Evolutionary conservation across 2,888 invertebrate genomes (phyloP), one percentile per base, ranked within the genome.

Genomic region (Cheilosia vulpina): DNA sequence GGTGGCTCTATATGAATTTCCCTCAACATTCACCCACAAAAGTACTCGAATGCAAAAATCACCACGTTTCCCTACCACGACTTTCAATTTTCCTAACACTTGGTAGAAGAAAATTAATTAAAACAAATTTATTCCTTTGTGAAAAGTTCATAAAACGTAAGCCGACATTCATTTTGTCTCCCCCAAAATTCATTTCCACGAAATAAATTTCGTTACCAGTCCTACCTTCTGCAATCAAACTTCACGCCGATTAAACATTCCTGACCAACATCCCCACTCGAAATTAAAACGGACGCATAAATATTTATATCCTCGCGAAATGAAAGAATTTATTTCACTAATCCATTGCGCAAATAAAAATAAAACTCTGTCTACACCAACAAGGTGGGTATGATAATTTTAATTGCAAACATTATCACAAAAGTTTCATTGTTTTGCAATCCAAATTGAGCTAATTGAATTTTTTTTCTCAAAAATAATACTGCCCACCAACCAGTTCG

Each of bases 291-390:
- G 53, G 77, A 82, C 66, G 21, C 41, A 71, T 82, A 66, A 82
- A 82, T 83, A 83, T 78, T 77, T 82, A 81, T 77, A 77, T 58
- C 38, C 34, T 78, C 57, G 4, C n/a, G 34, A 66, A 65, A 65
- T 65, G 41, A 82, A 60, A 55, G 45, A 69, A 76, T 75, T 75
- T 63, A 62, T 63, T 52, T 76, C 43, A 62, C 69, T 47, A 69
- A 69, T 50, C 69, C 62, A n/a, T 65, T 43, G 17, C 13, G 13
- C 13, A 38, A 38, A 38, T 57, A 69, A 81, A 76, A 43, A 57
- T 41, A 65, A 76, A 57, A 63, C 75, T 24, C 43, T 21, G 1
- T 27, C 43, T 21, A 2, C 24, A 31, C 34, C 31, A 34, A 34
- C 63, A 15, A 58, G 57, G 57, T 66, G 27, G n/a, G 43, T 68